phyloP scores from a whole-genome alignment of 2,797 vertebrate genomes.

The Takifugu rubripes region DNA sequence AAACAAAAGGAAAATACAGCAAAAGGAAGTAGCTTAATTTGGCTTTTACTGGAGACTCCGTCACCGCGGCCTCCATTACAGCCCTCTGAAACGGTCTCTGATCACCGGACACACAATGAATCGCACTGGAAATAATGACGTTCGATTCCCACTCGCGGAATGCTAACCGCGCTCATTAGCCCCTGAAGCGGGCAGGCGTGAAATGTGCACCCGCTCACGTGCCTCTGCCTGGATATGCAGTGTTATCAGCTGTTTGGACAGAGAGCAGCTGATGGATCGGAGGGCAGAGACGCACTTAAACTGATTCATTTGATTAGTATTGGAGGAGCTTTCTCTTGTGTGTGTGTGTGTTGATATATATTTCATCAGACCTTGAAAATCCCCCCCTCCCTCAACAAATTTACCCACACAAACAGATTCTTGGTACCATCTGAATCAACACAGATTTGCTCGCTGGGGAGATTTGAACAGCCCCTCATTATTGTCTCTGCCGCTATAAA shows the following conservation, averaged over 20 bases:
- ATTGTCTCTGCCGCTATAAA: conserved; percentile 14
- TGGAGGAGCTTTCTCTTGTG: conserved; percentile 41
- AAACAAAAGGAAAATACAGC: no score
- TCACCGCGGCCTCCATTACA: conserved; percentile 22
- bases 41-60: conserved; percentile 8
- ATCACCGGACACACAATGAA: conserved; percentile 64
- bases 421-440: conserved; percentile 52
- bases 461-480: conserved; percentile 15
- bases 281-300: conserved; percentile 62
- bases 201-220: conserved; percentile 52
- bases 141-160: conserved; percentile 66
- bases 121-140: conserved; percentile 57
- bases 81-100: conserved; percentile 46
- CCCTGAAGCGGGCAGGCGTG: conserved; percentile 60
- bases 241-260: conserved; percentile 56
- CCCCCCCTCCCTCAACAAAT: conserved; percentile 4
- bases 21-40: conserved; percentile 4
- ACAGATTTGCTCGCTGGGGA: conserved; percentile 31
- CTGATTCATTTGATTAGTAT: conserved; percentile 71
- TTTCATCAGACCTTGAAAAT: conserved; percentile 51
- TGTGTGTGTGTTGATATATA: conserved; percentile 36
- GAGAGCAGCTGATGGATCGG: conserved; percentile 59
- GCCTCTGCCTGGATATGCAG: conserved; percentile 55
- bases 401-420: conserved; percentile 36
- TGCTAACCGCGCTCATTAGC: conserved; percentile 69